phyloP scores from a whole-genome alignment of 1,140 invertebrate species.

The Agrilus planipennis region DNA sequence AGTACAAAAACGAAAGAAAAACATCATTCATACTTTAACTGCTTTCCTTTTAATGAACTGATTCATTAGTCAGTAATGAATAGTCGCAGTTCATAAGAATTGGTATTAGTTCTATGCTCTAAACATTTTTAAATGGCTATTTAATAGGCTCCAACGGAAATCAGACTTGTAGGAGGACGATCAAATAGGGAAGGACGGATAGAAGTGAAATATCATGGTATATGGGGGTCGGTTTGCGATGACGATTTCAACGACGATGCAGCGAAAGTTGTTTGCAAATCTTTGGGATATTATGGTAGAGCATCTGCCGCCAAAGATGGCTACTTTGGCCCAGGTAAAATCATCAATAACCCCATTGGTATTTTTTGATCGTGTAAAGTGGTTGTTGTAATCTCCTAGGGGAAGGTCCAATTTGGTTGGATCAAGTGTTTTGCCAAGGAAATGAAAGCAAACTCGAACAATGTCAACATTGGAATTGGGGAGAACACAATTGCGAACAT shows the following conservation, averaged over 20 bases:
- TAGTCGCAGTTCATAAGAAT: too few relatives aligned
- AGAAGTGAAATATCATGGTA: slow-evolving; percentile 54
- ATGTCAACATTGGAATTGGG: slow-evolving; percentile 56
- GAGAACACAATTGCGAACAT: slow-evolving; percentile 58
- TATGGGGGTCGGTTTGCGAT: slow-evolving; percentile 71
- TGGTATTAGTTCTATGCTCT: background rate
- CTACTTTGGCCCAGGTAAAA: slow-evolving; percentile 35
- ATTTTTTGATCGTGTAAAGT: too few relatives aligned
- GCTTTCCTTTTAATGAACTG: too few relatives aligned
- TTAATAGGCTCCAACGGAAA: slow-evolving; percentile 40
- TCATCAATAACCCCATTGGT: too few relatives aligned
- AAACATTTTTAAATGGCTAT: background rate
- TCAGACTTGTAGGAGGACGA: slow-evolving; percentile 50
- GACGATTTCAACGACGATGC: slow-evolving; percentile 57
- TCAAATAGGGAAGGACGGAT: slow-evolving; percentile 48
- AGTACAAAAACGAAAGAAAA: too few relatives aligned
- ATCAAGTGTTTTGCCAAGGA: slow-evolving; percentile 56
- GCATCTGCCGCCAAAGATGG: slow-evolving; percentile 41
- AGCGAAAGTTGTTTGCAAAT: slow-evolving; percentile 52
- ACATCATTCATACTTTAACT: too few relatives aligned
- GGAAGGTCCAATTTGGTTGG: slow-evolving; percentile 60
- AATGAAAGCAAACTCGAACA: slow-evolving; percentile 50
- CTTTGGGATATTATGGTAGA: slow-evolving; percentile 46
- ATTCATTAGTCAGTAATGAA: too few relatives aligned
- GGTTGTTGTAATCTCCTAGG: too few relatives aligned